A percentile compares a stretch with the other conserved stretches of the same genome.
These are phyloP conservation scores for Larimichthys crocea DNA, from an alignment of 2,113 vertebrate species.

Conservation along the genomic window DNA sequence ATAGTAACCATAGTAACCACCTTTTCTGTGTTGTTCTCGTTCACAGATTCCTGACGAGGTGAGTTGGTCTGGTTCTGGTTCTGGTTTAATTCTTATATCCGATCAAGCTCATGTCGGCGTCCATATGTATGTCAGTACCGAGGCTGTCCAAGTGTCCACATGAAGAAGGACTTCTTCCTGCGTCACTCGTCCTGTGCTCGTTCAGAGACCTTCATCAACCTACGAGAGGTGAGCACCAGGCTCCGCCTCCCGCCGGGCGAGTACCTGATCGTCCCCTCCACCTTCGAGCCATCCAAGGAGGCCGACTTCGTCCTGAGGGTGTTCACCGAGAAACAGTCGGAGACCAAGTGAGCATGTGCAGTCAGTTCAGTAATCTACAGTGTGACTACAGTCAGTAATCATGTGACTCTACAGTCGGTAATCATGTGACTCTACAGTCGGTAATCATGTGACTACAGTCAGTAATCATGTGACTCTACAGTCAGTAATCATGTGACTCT, in stretches of 20 bases:
- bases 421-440: too few relatives aligned
- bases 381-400: too few relatives aligned
- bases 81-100: not conserved
- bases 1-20: too few relatives aligned
- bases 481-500: too few relatives aligned
- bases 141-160: conserved; percentile 82
- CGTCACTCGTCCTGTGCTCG: conserved; percentile 85
- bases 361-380: too few relatives aligned
- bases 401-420: too few relatives aligned
- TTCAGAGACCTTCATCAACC: conserved; percentile 93
- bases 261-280: conserved; percentile 92
- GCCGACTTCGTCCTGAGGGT: conserved; percentile 90
- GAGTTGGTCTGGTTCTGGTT: not conserved
- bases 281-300: conserved; percentile 90
- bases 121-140: conserved; percentile 72
- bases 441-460: too few relatives aligned
- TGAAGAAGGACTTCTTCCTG: conserved; percentile 94
- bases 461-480: too few relatives aligned
- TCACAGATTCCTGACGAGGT: conserved; percentile 89
- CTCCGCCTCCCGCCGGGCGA: conserved; percentile 89
- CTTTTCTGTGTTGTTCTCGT: not conserved
- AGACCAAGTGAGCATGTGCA: conserved; percentile 81
- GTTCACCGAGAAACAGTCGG: conserved; percentile 91
- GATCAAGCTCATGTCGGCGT: too few relatives aligned
- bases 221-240: conserved; percentile 89